A percentile compares a stretch with the other conserved stretches of the same genome.
Evolutionary conservation across 2,888 invertebrate genomes (phyloP).

Genomic region (Alloscopus bannaensis): DNA sequence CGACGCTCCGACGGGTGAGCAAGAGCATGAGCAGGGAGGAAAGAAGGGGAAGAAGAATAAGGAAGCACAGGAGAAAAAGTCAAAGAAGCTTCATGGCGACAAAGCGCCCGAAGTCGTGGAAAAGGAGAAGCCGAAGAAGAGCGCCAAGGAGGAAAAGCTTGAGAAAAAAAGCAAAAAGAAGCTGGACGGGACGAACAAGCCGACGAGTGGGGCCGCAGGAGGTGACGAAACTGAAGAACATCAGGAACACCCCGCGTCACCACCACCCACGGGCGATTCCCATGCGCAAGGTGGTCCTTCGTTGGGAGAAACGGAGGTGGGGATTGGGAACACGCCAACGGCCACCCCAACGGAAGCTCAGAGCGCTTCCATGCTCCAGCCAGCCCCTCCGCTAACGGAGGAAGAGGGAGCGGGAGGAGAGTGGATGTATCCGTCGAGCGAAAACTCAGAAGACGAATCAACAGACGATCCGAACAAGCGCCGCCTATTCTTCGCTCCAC

Average conservation of each 20-base stretch:
- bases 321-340: conserved; percentile 2
- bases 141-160: conserved; percentile 30
- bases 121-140: too few relatives aligned
- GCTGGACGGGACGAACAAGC: conserved; percentile 9
- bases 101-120: not conserved
- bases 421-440: conserved; percentile 69
- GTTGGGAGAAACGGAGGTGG: conserved; percentile 17
- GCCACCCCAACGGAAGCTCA: not conserved
- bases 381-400: conserved; percentile 21
- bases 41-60: conserved; percentile 18
- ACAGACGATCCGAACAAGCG: conserved; percentile 35
- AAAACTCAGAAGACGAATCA: conserved; percentile 61
- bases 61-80: conserved; percentile 34
- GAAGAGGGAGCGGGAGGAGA: conserved; percentile 44
- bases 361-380: not conserved
- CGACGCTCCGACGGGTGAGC: not conserved
- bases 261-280: not conserved
- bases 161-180: conserved; percentile 47
- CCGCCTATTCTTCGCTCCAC: conserved; percentile 44
- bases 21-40: not conserved
- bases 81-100: conserved; percentile 24
- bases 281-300: not conserved
- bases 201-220: conserved; percentile 1
- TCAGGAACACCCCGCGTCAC: conserved; percentile 19
- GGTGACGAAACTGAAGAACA: conserved; percentile 25